Evolutionary conservation across 1,140 invertebrate species (phyloP).

Genomic region (Drosophila repletoides): DNA sequence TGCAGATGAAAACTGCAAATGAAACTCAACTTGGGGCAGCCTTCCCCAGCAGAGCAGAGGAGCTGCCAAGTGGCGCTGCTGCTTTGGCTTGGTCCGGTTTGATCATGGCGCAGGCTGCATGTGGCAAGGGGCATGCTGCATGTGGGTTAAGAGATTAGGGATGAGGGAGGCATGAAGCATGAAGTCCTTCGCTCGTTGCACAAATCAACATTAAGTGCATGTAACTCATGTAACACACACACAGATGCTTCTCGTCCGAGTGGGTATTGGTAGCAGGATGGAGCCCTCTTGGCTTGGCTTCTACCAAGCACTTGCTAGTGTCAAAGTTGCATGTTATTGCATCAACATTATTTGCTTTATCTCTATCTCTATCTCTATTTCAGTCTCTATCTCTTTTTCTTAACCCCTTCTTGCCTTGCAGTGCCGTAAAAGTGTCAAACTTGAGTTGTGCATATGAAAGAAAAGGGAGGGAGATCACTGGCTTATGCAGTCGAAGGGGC

Average conservation of each 20-base stretch:
- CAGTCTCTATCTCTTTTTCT: conserved; percentile 1
- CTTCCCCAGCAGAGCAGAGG: conserved; percentile 25
- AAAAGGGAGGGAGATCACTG: too few species aligned
- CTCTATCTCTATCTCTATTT: neutral
- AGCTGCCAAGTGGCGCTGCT: conserved; percentile 22
- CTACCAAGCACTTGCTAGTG: conserved; percentile 46
- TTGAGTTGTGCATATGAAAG: conserved; percentile 8
- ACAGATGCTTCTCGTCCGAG: neutral
- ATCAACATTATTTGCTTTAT: conserved; percentile 62
- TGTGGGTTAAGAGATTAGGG: too few species aligned
- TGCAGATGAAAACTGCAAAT: conserved; percentile 79
- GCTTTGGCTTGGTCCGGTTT: conserved; percentile 8
- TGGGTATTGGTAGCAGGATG: neutral
- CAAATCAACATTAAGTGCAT: conserved; percentile 80
- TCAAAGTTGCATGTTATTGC: conserved; percentile 78
- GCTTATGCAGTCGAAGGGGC: too few species aligned
- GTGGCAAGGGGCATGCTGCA: too few species aligned
- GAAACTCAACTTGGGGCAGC: conserved; percentile 67
- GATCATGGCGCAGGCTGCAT: too few species aligned
- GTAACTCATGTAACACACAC: conserved; percentile 50
- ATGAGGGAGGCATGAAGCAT: too few species aligned
- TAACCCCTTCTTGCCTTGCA: conserved; percentile 5
- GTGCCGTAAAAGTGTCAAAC: conserved; percentile 42
- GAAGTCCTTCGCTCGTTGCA: conserved; percentile 49
- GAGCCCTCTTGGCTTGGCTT: neutral